phyloP scores from a whole-genome alignment of 1,140 invertebrate species.

The Drosophila pseudoananassae region DNA sequence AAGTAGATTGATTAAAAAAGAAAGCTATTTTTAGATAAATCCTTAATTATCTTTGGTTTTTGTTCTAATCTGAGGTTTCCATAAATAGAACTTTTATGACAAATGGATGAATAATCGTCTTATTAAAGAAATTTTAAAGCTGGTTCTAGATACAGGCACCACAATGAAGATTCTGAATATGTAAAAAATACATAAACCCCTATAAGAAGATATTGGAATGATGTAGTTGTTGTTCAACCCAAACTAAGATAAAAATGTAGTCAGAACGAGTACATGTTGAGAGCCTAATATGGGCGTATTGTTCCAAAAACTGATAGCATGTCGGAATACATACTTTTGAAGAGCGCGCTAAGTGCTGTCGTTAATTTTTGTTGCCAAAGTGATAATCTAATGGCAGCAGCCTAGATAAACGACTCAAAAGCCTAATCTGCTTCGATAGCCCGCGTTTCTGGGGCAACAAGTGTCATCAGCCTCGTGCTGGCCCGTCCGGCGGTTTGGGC shows the following conservation, averaged over 20 bases:
- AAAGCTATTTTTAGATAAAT: too few species aligned
- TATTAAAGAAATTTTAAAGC: too few species aligned
- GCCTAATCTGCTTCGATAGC: conserved; percentile 10
- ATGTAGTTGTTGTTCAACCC: background rate
- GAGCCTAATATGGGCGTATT: conserved; percentile 19
- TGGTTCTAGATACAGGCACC: too few species aligned
- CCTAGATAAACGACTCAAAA: background rate
- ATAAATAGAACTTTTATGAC: too few species aligned
- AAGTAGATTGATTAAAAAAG: too few species aligned
- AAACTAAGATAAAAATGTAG: conserved; percentile 14
- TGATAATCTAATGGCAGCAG: conserved; percentile 28
- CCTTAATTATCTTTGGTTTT: too few species aligned
- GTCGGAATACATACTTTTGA: background rate
- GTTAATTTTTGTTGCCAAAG: conserved; percentile 22
- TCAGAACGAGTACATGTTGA: conserved; percentile 11
- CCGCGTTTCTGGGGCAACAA: conserved; percentile 33
- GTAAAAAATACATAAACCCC: too few species aligned
- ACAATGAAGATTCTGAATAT: too few species aligned
- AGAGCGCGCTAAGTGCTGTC: background rate
- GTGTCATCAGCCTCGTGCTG: conserved; percentile 12
- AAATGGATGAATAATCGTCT: too few species aligned
- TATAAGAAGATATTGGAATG: too few species aligned
- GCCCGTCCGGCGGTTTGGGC: background rate
- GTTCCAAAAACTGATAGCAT: conserved; percentile 9
- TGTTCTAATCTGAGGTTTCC: too few species aligned